Percentiles rank a stretch among this genome's conserved stretches.
These are phyloP conservation scores for Xerus inauris DNA, from an alignment of 2,113 vertebrate genomes.

Conservation along the genomic window DNA sequence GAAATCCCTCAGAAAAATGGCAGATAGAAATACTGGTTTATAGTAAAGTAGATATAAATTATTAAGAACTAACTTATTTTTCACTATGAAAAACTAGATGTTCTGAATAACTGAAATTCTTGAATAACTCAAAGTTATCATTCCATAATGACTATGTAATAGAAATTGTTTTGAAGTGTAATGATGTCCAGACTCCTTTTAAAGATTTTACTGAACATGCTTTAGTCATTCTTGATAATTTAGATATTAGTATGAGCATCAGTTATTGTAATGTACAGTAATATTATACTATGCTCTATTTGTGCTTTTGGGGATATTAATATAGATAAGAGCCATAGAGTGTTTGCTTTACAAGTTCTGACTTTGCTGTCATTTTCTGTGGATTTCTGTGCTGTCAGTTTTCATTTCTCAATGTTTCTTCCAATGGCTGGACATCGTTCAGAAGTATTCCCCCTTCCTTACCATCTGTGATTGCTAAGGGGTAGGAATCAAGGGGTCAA, in stretches of 20 bases:
- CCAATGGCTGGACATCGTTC: background rate
- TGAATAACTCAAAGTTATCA: background rate
- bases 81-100: background rate
- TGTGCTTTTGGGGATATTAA: background rate
- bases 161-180: slow-evolving; percentile 6
- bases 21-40: background rate
- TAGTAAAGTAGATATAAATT: background rate
- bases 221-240: slow-evolving; percentile 6
- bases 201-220: background rate
- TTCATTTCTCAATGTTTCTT: background rate
- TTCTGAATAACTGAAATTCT: background rate
- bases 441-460: background rate
- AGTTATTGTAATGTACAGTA: background rate
- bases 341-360: slow-evolving; percentile 36
- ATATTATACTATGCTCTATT: background rate
- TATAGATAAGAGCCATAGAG: background rate
- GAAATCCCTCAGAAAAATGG: background rate
- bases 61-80: slow-evolving; percentile 8
- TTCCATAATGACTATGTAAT: background rate
- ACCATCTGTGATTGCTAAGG: background rate
- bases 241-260: background rate
- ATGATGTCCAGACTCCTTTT: slow-evolving; percentile 25
- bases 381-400: background rate
- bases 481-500: background rate
- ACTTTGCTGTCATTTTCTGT: slow-evolving; percentile 7